Evolutionary conservation across 1,140 invertebrate genomes (phyloP), one percentile per base, ranked within the genome.

Genomic region (Drosophila funebris): DNA sequence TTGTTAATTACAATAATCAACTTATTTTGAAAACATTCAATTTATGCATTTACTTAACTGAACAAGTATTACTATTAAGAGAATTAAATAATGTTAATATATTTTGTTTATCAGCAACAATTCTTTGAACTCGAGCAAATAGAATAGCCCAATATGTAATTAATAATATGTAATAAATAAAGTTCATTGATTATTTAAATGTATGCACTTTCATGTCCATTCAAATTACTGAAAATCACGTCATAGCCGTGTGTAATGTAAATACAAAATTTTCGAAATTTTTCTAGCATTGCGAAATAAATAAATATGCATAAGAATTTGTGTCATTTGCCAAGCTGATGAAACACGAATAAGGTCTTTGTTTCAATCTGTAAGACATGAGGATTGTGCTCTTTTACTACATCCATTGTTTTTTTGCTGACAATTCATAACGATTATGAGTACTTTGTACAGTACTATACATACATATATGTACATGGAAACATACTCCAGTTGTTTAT

Each of bases 221-320:
- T 39, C 13, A 7, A 39, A 39, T 48, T 1, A 14, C 7, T n/a
- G 5, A 22, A 22, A 4, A 16, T 31, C 29, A 52, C 48, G 48
- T 52, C 44, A 48, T 11, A 8, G 18, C 4, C 41, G 18, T 46
- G 39, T 13, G 5, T 16, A 50, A 29, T 13, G 20, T n/a, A 13
- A 2, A 33, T 53, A 18, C 8, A 53, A 33, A n/a, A 20, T 11
- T 20, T 31, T 3, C 31, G 24, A 36, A 60, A 46, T 48, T 29
- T 24, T 46, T 48, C 13, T 22, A 48, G n/a, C 24, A 61, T 37
- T 48, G 31, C 29, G 33, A 61, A 61, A 33, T 16, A 31, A 31
- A 31, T 48, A 48, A 44, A 48, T 48, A 48, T 48, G 44, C 44
- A 29, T 46, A n/a, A 20, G 43, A 46, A 50, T 50, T 50, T 50